Percentiles rank a stretch among this genome's conserved stretches.
Conservation (phyloP, 2,797 vertebrate genomes). For the Melopsittacus undulatus region DNA sequence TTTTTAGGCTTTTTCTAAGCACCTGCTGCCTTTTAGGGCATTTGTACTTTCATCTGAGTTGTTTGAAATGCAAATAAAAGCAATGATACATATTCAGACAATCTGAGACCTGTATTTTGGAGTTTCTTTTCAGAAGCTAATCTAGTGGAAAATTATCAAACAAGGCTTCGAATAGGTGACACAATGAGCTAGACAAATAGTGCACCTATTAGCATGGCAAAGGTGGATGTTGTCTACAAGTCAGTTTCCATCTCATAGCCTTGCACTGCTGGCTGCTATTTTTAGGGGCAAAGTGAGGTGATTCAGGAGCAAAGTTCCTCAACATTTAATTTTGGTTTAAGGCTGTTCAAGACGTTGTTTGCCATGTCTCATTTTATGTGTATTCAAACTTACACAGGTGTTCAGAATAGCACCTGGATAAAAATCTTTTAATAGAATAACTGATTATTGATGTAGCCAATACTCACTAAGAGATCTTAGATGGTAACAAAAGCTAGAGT, state of each 20-base stretch:
- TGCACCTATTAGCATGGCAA: background rate
- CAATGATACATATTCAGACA: conserved; percentile 4
- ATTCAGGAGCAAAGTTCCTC: background rate
- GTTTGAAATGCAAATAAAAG: conserved; percentile 55
- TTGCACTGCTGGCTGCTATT: background rate
- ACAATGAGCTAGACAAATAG: background rate
- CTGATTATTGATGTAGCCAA: background rate
- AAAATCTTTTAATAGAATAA: background rate
- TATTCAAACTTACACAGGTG: background rate
- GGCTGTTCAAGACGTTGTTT: background rate
- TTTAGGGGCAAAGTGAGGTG: background rate
- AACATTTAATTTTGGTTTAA: background rate
- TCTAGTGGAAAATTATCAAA: conserved; percentile 15
- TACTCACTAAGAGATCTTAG: background rate
- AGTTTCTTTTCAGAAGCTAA: conserved; percentile 10
- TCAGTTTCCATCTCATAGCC: background rate
- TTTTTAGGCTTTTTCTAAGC: conserved; percentile 26
- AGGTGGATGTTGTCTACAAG: background rate
- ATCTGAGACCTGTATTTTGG: background rate
- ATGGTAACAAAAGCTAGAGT: background rate
- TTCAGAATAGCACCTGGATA: background rate
- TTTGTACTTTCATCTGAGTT: conserved; percentile 18
- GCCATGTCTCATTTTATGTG: background rate
- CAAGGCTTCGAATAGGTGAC: background rate
- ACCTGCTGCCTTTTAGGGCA: conserved; percentile 20